These are phyloP conservation scores for Drosophila cardini DNA, from an alignment of 1,140 invertebrate genomes.

Conservation along the genomic window DNA sequence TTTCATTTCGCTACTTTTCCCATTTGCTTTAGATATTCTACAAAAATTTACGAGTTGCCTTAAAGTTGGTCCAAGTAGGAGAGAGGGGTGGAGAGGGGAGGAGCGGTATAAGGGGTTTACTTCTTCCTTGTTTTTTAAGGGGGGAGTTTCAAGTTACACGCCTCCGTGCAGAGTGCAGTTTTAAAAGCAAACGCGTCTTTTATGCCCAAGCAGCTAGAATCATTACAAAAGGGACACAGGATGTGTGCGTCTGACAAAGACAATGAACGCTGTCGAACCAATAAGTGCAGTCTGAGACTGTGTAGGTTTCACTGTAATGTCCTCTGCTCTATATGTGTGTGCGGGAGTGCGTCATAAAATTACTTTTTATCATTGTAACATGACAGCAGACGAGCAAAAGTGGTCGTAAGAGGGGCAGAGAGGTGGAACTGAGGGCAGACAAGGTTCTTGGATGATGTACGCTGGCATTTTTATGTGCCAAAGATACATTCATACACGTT, in stretches of 20 bases:
- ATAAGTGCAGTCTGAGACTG: constrained; percentile 40
- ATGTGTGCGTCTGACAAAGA: constrained; percentile 51
- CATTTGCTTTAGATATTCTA: constrained; percentile 12
- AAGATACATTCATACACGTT: constrained; percentile 71
- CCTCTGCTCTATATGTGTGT: not conserved
- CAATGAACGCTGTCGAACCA: constrained; percentile 58
- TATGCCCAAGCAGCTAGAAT: constrained; percentile 41
- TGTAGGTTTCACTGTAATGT: not conserved
- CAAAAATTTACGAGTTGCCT: constrained; percentile 34
- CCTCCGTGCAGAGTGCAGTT: constrained; percentile 46
- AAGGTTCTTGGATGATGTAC: constrained; percentile 43
- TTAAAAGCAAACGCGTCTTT: constrained; percentile 55
- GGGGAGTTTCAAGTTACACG: constrained; percentile 54
- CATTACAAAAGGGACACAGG: constrained; percentile 47
- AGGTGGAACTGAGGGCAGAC: not conserved
- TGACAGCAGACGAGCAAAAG: constrained; percentile 54
- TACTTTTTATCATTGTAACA: constrained; percentile 83
- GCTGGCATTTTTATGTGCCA: constrained; percentile 72
- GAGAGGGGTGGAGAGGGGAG: not conserved
- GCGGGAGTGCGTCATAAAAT: constrained; percentile 78
- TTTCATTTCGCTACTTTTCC: constrained; percentile 30
- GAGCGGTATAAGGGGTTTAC: too few relatives aligned
- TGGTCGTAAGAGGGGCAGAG: too few relatives aligned
- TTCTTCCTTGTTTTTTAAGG: constrained; percentile 16
- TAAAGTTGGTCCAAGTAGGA: constrained; percentile 6